Evolutionary conservation across 2,888 invertebrate species (phyloP).

Genomic region (Luperina testacea): DNA sequence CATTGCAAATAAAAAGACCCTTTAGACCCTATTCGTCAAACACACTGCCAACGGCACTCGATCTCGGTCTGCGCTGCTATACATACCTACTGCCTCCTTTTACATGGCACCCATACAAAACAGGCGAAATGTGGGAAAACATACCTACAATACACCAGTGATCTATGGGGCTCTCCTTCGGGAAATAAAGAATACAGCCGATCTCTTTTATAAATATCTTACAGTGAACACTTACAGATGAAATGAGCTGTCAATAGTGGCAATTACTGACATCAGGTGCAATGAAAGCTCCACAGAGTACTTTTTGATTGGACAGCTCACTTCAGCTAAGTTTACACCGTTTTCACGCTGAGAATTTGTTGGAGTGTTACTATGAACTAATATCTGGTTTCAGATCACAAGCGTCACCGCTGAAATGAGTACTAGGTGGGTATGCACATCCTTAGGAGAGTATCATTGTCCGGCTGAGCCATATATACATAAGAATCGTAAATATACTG

Average conservation of each 20-base stretch:
- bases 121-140: not conserved
- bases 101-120: not conserved
- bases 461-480: accelerated
- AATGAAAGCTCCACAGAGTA: not conserved
- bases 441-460: not conserved
- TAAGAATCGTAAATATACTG: accelerated
- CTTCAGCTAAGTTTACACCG: not conserved
- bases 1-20: too few species aligned
- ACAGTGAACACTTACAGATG: not conserved
- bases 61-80: not conserved
- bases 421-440: conserved; percentile 8
- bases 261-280: not conserved
- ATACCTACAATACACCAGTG: not conserved
- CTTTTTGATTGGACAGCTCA: not conserved
- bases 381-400: conserved; percentile 15
- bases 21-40: not conserved
- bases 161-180: too few species aligned
- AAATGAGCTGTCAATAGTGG: not conserved
- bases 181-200: too few species aligned
- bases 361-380: not conserved
- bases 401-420: conserved; percentile 21
- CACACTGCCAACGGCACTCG: too few species aligned
- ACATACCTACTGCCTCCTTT: not conserved
- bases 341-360: not conserved
- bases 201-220: not conserved